Conservation (phyloP, 2,888 invertebrate genomes). For the Ecdyonurus torrentis region DNA sequence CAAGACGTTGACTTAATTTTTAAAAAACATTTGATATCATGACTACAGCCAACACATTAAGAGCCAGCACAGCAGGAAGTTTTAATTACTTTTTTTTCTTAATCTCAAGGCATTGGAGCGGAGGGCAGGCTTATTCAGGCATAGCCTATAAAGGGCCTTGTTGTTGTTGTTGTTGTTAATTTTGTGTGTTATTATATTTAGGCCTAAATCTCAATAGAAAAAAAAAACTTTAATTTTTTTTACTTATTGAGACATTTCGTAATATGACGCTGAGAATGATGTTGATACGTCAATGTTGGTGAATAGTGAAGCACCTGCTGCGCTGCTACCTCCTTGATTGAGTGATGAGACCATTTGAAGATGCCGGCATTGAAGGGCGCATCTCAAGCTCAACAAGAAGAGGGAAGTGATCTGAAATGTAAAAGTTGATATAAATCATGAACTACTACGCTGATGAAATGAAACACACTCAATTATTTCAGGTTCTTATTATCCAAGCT, state of each 20-base stretch:
- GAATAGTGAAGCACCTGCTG: neutral
- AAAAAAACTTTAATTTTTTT: too few species aligned
- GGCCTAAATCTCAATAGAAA: too few species aligned
- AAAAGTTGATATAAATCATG: constrained; percentile 11
- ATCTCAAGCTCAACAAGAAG: constrained; percentile 81
- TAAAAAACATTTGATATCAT: neutral
- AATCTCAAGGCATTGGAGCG: neutral
- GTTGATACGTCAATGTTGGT: neutral
- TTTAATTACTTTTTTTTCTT: neutral
- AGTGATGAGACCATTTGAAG: constrained; percentile 59
- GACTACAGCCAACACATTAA: neutral
- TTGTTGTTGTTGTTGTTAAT: neutral
- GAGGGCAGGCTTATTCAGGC: neutral
- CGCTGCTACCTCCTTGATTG: constrained; percentile 56
- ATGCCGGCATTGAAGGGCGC: constrained; percentile 46
- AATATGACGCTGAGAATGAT: neutral
- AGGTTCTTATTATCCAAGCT: too few species aligned
- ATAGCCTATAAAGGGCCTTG: neutral
- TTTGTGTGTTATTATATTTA: too few species aligned
- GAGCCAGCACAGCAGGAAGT: constrained; percentile 1
- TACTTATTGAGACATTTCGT: neutral
- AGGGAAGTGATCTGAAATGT: constrained; percentile 69
- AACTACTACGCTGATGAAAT: neutral
- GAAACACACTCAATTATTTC: too few species aligned
- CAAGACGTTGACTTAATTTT: neutral